Evolutionary conservation across 2,888 invertebrate species (phyloP).

Genomic region (Meiosimyza decipiens): DNA sequence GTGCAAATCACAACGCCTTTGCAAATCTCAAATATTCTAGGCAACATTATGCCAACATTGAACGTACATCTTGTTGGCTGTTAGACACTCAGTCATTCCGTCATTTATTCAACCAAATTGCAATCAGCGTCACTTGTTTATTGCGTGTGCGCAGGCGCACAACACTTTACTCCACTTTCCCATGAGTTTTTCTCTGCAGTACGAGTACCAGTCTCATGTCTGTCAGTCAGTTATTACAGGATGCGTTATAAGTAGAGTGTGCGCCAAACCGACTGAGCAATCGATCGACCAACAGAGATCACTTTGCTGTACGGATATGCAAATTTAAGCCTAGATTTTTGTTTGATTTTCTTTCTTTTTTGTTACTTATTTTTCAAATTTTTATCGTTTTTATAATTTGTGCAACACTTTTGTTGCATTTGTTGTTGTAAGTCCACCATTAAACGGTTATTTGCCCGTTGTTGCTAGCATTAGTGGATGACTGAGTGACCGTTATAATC

Average conservation of each 20-base stretch:
- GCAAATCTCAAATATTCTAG: no score
- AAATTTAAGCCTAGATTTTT: slow-evolving; percentile 33
- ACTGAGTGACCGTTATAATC: slow-evolving; percentile 35
- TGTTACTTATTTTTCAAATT: slow-evolving; percentile 10
- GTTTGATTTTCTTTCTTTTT: slow-evolving; percentile 4
- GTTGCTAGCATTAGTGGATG: slow-evolving; percentile 11
- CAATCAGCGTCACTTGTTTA: slow-evolving; percentile 49
- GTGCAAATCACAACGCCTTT: background rate
- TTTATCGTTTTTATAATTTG: slow-evolving; percentile 2
- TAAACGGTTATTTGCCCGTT: slow-evolving; percentile 26
- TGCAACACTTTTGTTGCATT: background rate
- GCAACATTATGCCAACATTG: no score
- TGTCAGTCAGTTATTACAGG: background rate
- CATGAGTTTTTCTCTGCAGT: background rate
- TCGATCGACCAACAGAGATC: background rate
- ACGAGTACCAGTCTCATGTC: no score
- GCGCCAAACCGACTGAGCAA: background rate
- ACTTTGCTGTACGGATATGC: slow-evolving; percentile 26
- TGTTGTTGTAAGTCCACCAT: slow-evolving; percentile 19
- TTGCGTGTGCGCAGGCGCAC: background rate
- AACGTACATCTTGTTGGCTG: background rate
- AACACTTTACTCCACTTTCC: background rate
- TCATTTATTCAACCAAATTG: slow-evolving; percentile 32
- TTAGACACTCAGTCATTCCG: slow-evolving; percentile 17
- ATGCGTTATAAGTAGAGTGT: background rate